Percentiles rank a stretch among this genome's conserved stretches.
Conservation (phyloP, 2,797 vertebrate genomes). For the Halcyon badia region DNA sequence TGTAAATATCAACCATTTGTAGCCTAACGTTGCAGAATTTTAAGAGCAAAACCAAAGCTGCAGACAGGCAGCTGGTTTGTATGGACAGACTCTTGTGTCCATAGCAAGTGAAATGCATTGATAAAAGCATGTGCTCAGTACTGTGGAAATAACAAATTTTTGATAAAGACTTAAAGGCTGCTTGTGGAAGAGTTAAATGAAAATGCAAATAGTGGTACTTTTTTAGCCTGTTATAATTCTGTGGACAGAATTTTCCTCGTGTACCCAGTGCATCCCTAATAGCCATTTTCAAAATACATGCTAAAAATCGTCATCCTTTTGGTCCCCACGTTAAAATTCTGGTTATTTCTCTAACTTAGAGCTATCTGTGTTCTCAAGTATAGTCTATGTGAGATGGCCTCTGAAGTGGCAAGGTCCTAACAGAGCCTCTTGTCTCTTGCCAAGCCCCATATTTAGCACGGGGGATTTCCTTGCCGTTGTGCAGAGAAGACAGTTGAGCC, state of each 20-base stretch:
- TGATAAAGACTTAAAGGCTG: background rate
- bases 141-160: background rate
- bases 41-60: background rate
- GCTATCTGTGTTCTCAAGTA: background rate
- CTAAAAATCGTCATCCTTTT: background rate
- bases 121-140: background rate
- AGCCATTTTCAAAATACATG: background rate
- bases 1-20: background rate
- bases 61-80: background rate
- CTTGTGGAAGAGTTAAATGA: background rate
- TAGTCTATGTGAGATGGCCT: background rate
- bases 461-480: conserved; percentile 57
- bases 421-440: background rate
- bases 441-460: conserved; percentile 26
- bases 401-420: background rate
- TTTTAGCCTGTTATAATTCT: background rate
- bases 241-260: background rate
- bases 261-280: background rate
- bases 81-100: background rate
- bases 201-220: background rate
- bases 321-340: background rate
- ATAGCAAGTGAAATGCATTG: background rate
- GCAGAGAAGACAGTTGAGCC: conserved; percentile 24
- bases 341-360: background rate
- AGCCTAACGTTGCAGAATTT: background rate